Percentiles rank a stretch among this genome's conserved stretches.
Conservation (phyloP, 2,888 invertebrate genomes). For the Lamellibrachia columna region DNA sequence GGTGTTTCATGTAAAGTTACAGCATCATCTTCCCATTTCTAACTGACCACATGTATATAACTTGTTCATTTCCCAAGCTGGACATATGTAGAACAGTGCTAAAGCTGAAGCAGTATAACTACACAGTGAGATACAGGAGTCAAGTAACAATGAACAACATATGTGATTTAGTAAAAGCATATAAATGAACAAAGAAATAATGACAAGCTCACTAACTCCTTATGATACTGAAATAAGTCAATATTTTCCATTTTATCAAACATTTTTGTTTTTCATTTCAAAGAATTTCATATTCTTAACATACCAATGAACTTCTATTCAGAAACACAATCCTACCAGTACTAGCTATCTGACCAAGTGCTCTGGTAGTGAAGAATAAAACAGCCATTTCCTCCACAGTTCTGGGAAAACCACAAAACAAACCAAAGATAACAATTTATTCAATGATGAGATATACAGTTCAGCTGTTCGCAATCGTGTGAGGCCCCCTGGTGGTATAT, state of each 20-base stretch:
- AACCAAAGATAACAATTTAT: background rate
- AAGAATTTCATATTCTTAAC: background rate
- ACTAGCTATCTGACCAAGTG: background rate
- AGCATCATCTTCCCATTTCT: too few relatives aligned
- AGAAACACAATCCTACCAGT: background rate
- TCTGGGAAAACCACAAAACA: conserved; percentile 8
- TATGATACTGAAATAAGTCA: background rate
- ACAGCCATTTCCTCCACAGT: background rate
- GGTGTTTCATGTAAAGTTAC: too few relatives aligned
- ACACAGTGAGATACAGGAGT: background rate
- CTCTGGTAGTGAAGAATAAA: background rate
- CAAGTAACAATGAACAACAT: background rate
- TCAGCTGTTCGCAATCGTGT: conserved; percentile 5
- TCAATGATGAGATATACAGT: background rate
- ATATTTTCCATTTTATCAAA: background rate
- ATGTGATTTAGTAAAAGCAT: background rate
- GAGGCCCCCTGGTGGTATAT: conserved; percentile 6
- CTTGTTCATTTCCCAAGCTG: too few relatives aligned
- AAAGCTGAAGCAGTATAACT: too few relatives aligned
- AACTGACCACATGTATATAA: too few relatives aligned
- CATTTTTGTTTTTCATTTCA: background rate
- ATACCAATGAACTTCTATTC: background rate
- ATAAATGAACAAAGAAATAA: too few relatives aligned
- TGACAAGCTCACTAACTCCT: background rate
- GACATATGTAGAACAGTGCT: too few relatives aligned